A percentile compares a stretch with the other conserved stretches of the same genome.
Evolutionary conservation across 2,888 invertebrate genomes (phyloP).

Genomic region (Tetrapedia diversipes): DNA sequence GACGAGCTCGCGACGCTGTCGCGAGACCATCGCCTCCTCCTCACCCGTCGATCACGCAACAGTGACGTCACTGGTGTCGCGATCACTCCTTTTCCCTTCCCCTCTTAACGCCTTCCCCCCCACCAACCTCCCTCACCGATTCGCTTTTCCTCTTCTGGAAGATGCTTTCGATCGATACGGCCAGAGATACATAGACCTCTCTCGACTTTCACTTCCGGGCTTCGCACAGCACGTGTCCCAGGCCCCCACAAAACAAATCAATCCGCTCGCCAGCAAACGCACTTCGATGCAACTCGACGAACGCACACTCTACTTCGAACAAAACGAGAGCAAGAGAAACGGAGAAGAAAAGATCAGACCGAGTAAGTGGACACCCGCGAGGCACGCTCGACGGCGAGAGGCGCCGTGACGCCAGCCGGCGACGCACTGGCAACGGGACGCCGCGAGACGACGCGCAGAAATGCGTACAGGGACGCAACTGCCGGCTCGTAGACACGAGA

Average conservation of each 20-base stretch:
- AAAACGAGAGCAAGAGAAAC: background rate
- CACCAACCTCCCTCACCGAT: background rate
- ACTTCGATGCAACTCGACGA: background rate
- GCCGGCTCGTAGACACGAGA: slow-evolving; percentile 55
- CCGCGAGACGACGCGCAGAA: slow-evolving; percentile 69
- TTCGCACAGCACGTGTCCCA: slow-evolving; percentile 7
- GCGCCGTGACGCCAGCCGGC: slow-evolving; percentile 74
- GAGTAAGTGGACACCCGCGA: background rate
- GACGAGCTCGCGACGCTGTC: slow-evolving; percentile 32
- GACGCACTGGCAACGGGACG: slow-evolving; percentile 78
- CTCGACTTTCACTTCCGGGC: slow-evolving; percentile 42
- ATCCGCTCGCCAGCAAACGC: too few species aligned
- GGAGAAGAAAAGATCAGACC: background rate
- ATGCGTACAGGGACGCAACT: slow-evolving; percentile 66
- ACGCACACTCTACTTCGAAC: background rate
- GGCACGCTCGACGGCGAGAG: slow-evolving; percentile 33
- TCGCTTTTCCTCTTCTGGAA: slow-evolving; percentile 26
- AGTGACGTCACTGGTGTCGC: slow-evolving; percentile 40
- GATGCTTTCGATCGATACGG: slow-evolving; percentile 40
- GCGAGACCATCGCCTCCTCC: slow-evolving; percentile 35
- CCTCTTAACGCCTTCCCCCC: background rate
- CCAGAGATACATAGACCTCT: background rate
- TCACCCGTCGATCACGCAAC: slow-evolving; percentile 1
- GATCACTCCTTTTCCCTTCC: background rate
- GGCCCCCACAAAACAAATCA: too few species aligned